Percentiles rank a stretch among this genome's conserved stretches.
Conservation (phyloP, 1,140 invertebrate species). For the Drosophila pseudoananassae region DNA sequence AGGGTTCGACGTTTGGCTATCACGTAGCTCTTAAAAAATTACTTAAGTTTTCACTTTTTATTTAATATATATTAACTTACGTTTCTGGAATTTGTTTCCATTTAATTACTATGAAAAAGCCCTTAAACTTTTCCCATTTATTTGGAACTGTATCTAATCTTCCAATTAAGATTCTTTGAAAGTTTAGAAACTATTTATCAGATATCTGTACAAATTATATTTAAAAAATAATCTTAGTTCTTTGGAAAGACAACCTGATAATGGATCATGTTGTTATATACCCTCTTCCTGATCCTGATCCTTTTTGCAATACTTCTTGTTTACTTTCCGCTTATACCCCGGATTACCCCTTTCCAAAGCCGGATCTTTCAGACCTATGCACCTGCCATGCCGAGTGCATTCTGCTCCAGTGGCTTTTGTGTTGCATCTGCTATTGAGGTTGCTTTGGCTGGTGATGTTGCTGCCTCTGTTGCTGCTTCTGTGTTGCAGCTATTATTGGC, state of each 20-base stretch:
- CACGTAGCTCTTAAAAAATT: background rate
- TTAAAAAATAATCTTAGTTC: too few relatives aligned
- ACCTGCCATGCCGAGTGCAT: slow-evolving; percentile 39
- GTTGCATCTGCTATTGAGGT: slow-evolving; percentile 57
- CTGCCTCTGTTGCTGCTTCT: slow-evolving; percentile 3
- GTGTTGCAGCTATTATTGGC: slow-evolving; percentile 31
- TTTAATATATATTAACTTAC: too few relatives aligned
- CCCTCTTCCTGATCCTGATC: background rate
- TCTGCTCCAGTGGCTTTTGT: slow-evolving; percentile 57
- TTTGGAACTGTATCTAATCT: too few relatives aligned
- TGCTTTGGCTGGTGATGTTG: slow-evolving; percentile 9
- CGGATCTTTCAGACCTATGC: slow-evolving; percentile 27
- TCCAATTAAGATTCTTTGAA: too few relatives aligned
- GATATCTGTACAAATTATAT: too few relatives aligned
- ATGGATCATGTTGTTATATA: too few relatives aligned
- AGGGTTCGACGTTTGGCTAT: slow-evolving; percentile 13
- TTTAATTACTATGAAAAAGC: too few relatives aligned
- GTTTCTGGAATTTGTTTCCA: too few relatives aligned
- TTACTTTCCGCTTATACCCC: slow-evolving; percentile 11
- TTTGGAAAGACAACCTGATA: too few relatives aligned
- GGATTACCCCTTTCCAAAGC: slow-evolving; percentile 5
- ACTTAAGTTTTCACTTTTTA: background rate
- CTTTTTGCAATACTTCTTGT: background rate
- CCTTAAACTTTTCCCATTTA: too few relatives aligned
- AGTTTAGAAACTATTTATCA: too few relatives aligned